phyloP scores from a whole-genome alignment of 2,113 vertebrate species.

The Scolopax mira region DNA sequence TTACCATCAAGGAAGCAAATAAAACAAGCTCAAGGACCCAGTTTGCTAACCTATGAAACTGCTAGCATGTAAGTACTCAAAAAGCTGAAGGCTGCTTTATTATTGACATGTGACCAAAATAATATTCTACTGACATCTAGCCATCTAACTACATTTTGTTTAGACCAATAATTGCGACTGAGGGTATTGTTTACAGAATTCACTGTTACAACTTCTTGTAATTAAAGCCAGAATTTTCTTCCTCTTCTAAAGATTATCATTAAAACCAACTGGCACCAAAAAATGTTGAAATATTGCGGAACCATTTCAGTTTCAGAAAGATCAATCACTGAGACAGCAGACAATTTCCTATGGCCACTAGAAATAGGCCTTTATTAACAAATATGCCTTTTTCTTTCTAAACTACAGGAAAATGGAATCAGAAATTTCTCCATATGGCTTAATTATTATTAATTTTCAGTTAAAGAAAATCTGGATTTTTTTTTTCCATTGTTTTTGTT shows the following conservation, averaged over 20 bases:
- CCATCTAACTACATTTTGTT: neutral
- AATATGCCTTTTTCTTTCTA: neutral
- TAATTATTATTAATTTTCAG: neutral
- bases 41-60: neutral
- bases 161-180: neutral
- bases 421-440: neutral
- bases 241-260: neutral
- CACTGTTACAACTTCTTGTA: neutral
- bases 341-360: neutral
- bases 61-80: neutral
- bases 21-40: neutral
- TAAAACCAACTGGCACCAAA: neutral
- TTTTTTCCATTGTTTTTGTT: neutral
- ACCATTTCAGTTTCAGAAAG: neutral
- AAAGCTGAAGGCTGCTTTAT: neutral
- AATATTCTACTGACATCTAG: neutral
- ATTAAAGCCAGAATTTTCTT: neutral
- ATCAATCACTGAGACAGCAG: neutral
- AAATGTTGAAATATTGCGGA: neutral
- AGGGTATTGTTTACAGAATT: neutral
- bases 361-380: neutral
- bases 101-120: neutral
- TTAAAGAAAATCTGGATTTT: neutral
- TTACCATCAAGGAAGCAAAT: neutral
- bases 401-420: neutral